Evolutionary conservation across 1,140 invertebrate species (phyloP), one percentile per base, ranked within the genome.

Genomic region (Heterodera carotae): DNA sequence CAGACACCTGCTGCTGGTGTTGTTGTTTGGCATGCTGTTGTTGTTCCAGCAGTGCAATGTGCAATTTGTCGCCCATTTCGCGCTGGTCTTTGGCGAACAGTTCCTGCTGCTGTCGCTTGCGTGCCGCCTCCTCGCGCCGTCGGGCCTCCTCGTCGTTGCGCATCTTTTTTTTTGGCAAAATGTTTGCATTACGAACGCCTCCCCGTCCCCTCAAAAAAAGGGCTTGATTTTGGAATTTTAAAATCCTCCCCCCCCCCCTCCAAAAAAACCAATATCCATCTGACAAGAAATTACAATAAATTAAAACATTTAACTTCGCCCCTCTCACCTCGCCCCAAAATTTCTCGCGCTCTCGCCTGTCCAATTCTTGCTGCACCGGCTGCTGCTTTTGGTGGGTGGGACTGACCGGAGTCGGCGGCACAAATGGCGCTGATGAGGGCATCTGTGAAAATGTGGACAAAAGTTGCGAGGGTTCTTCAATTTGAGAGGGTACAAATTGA

Each of bases 311-410:
- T n/a, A n/a, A n/a, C n/a, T n/a, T n/a, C n/a, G n/a, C n/a, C n/a
- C n/a, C n/a, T n/a, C 69, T 75, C 76, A 85, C 84, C 73, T 85
- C 76, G 33, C 80, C 72, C 83, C 83, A 84, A 73, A 84, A 84
- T 48, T 85, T 83, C 56, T 82, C 80, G 29, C 83, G 53, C 29
- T 85, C 81, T 18, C 66, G 34, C 1, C 79, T 48, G 64, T 85
- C 76, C 64, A 84, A 60, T 31, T 84, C 82, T 56, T 10, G 75
- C 59, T 66, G 71, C 76, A 43, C 39, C 36, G 56, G 68, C 15
- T 71, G 68, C 15, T 71, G 69, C 69, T 74, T 83, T 66, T 78
- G 56, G 36, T 85, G 69, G 15, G 70, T 62, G 25, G 70, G 27
- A 29, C 77, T 60, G 15, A 82, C 77, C 2, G 82, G 80, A 12